Base-by-base conservation (phyloP, 35 echinoderm and acorn worm species). In the Heliocidaris erythrogramma region DNA sequence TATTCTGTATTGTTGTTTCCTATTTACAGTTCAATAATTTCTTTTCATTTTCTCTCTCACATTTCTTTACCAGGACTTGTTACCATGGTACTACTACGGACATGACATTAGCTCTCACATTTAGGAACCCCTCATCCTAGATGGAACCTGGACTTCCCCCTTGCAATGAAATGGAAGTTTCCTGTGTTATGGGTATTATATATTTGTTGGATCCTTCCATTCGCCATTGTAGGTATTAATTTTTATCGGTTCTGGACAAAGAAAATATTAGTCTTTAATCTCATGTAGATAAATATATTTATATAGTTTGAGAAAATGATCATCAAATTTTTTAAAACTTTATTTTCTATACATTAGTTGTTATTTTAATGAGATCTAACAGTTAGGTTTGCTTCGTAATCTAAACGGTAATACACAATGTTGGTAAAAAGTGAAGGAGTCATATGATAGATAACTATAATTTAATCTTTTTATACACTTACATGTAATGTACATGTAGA, bases 11-110 rank as follows among this genome's bases (percentile, higher is more conserved):
- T 24, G 30, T 6, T 27, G 17, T 32, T 48, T 48, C 27, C 30
- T 48, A 18, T 94, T 13, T 94, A 18, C 13, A 42, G 35, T 3
- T 42, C 3, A 3, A 42, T 42, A 42, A 85, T 47, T 5, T 4
- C 0, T 49, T 13, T 71, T 48, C 1, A 6, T 86, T 32, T 30
- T 86, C 48, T 29, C 11, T 56, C 16, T 24, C 24, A 8, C 4
- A 5, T 85, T 7, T 48, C 47, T 47, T 85, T 94, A 85, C 9
- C 89, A 99, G 98, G 98, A 94, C 95, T 99, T 95, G 96, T 99
- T 89, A 99, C 98, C 32, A 99, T 99, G 98, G 98, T 97, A 13
- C 85, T 99, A 69, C 88, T 99, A 11, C 93, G 96, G 50, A 97
- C 95, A 97, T 99, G 98, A 99, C 97, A 6, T 14, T 32, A 48